These are phyloP conservation scores for Calliopsis andreniformis DNA, from an alignment of 1,140 invertebrate genomes.

Conservation along the genomic window DNA sequence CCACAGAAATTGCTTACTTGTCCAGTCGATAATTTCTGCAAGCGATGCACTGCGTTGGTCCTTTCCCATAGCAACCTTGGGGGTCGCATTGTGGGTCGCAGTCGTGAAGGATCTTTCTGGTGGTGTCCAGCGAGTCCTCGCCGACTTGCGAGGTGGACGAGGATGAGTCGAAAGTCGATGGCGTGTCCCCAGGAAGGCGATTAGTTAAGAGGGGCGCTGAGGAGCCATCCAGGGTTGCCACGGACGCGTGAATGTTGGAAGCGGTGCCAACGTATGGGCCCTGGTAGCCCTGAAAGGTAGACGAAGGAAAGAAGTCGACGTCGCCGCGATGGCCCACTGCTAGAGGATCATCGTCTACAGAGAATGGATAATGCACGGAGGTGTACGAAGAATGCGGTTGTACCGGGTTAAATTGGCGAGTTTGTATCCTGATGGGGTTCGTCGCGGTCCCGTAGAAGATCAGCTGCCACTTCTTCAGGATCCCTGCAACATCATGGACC, in stretches of 20 bases:
- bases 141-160: constrained; percentile 49
- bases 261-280: constrained; percentile 86
- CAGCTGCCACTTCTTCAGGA: constrained; percentile 95
- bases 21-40: constrained; percentile 90
- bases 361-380: constrained; percentile 76
- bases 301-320: constrained; percentile 81
- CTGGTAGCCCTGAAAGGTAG: constrained; percentile 86
- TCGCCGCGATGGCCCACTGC: constrained; percentile 82
- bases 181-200: constrained; percentile 72
- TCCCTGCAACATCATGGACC: constrained; percentile 79
- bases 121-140: constrained; percentile 77
- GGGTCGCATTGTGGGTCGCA: constrained; percentile 92
- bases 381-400: constrained; percentile 79
- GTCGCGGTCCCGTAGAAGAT: constrained; percentile 95
- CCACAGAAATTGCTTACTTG: constrained; percentile 83
- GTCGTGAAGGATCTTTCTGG: constrained; percentile 86
- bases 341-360: constrained; percentile 76
- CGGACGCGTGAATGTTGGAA: constrained; percentile 85
- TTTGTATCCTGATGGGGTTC: constrained; percentile 88
- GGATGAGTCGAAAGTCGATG: constrained; percentile 42
- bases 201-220: constrained; percentile 77
- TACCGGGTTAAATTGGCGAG: constrained; percentile 81
- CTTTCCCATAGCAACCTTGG: constrained; percentile 91
- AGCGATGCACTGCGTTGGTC: constrained; percentile 89
- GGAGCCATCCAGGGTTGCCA: constrained; percentile 86